Percentiles rank a stretch among this genome's conserved stretches.
Conservation (phyloP, 2,797 vertebrate species). For the Cheirogaleus major region DNA sequence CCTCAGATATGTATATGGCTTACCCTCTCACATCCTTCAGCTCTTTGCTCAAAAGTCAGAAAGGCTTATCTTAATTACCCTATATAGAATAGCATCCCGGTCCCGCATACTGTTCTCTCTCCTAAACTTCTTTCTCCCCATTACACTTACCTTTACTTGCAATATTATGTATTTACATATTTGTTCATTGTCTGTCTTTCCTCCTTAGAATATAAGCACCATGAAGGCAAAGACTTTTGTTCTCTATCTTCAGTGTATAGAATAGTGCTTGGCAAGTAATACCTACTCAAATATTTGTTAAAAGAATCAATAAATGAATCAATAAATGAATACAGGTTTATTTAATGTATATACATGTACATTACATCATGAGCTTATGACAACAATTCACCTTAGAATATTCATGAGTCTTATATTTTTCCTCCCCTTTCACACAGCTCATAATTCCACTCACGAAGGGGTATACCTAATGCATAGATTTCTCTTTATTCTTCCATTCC, state of each 20-base stretch:
- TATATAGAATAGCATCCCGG: background rate
- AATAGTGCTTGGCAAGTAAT: background rate
- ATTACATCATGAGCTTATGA: background rate
- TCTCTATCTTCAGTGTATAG: background rate
- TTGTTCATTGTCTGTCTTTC: background rate
- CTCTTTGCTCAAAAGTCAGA: background rate
- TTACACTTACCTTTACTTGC: background rate
- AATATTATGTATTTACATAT: background rate
- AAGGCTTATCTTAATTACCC: background rate
- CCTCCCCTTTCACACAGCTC: background rate
- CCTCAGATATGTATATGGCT: background rate
- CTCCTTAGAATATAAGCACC: background rate
- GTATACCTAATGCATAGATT: background rate
- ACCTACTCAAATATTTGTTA: background rate
- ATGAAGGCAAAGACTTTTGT: background rate
- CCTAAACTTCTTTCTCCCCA: background rate
- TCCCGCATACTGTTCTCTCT: background rate
- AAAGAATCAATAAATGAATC: background rate
- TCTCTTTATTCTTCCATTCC: background rate
- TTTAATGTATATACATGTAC: background rate
- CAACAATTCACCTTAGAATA: background rate
- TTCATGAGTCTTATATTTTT: background rate
- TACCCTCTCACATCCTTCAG: background rate
- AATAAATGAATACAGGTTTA: background rate
- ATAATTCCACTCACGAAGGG: background rate